Evolutionary conservation across 1,140 invertebrate species (phyloP).

Genomic region (Diorhabda sublineata): DNA sequence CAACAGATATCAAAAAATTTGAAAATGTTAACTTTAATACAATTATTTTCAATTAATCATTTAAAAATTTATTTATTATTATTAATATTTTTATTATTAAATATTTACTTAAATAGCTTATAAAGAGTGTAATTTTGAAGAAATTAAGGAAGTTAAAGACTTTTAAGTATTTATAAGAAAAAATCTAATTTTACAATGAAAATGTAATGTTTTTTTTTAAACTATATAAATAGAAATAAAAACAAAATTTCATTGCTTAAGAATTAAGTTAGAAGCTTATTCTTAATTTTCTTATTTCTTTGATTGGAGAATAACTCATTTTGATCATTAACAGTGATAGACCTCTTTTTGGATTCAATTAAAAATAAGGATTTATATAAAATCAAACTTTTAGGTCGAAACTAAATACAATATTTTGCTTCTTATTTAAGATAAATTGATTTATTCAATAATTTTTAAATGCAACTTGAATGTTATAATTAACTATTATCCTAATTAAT

Average conservation of each 20-base stretch:
- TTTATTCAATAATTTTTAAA: conserved; percentile 55
- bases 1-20: conserved; percentile 17
- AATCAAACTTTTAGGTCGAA: conserved; percentile 55
- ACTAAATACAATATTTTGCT: conserved; percentile 54
- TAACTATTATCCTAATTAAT: conserved; percentile 57
- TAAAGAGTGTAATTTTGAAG: conserved; percentile 57
- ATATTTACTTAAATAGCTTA: conserved; percentile 56
- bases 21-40: conserved; percentile 12
- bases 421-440: conserved; percentile 55
- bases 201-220: conserved; percentile 56
- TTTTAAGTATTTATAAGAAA: conserved; percentile 44
- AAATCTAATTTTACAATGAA: conserved; percentile 55
- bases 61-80: conserved; percentile 48
- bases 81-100: conserved; percentile 42
- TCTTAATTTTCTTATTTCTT: conserved; percentile 31
- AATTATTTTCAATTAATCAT: conserved; percentile 29
- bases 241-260: conserved; percentile 34
- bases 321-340: conserved; percentile 55
- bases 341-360: conserved; percentile 46
- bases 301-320: conserved; percentile 36
- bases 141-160: conserved; percentile 51
- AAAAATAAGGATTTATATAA: conserved; percentile 49
- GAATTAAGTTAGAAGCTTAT: conserved; percentile 40
- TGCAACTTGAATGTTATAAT: conserved; percentile 61
- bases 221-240: conserved; percentile 52